Evolutionary conservation across 1,140 invertebrate species (phyloP), one percentile per base, ranked within the genome.

Genomic region (Pseudomyrmex gracilis): DNA sequence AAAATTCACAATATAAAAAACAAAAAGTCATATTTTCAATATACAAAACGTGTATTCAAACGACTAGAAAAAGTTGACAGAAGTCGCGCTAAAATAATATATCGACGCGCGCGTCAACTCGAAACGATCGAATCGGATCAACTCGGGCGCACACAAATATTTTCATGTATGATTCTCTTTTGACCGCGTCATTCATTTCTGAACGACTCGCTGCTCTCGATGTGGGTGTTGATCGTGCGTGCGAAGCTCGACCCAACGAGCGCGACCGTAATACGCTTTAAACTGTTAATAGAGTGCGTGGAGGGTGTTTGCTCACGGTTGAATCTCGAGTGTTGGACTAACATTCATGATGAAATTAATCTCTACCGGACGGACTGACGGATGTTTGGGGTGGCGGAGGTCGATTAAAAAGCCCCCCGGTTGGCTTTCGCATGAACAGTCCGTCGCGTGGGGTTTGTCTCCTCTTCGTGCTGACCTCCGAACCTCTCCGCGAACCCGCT

Each of bases 341-440:
- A 94, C 93, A 94, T 93, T 92, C 90, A 93, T 94, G 93, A 94
- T 93, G 92, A 93, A 94, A 94, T 94, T 94, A 94, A 94, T 94
- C 93, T 94, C 82, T 13, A 83, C 68, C 82, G 82, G 80, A 64
- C 84, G 82, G 8, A 34, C 34, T 34, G 34, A 80, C 66, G 20
- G n/a, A 80, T 66, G 24, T 64, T 86, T 78, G 86, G 86, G 85
- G 83, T 85, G 85, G 83, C 83, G 85, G 85, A 87, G 78, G 82
- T 73, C 88, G 87, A 87, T 88, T 90, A 89, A 92, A 92, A 92
- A 92, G 88, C 89, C 34, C 61, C 58, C n/a, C n/a, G n/a, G 45
- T 63, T 87, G 73, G 77, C 71, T 90, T 92, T 92, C 91, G 88
- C 85, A 73, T 67, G 86, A 60, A 77, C 86, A 86, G 68, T 83